Conservation (phyloP, 1,140 invertebrate genomes). For the Drosophila lini region DNA sequence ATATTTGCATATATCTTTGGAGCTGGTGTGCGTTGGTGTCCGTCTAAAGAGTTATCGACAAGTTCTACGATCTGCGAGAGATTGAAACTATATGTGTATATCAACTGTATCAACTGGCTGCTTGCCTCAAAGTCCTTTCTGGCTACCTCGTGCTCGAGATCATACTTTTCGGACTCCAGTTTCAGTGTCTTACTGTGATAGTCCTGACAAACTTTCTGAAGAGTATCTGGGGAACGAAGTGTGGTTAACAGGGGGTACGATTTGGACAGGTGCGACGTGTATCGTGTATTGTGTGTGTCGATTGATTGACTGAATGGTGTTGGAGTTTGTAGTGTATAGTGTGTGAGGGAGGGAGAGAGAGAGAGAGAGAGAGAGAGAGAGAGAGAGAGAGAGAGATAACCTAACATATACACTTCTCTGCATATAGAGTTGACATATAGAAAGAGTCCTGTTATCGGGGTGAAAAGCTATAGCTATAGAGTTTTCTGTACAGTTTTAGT, state of each 20-base stretch:
- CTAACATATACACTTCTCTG: conserved; percentile 10
- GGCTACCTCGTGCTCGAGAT: conserved; percentile 97
- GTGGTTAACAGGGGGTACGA: conserved; percentile 39
- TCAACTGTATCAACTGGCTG: conserved; percentile 24
- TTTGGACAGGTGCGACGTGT: conserved; percentile 16
- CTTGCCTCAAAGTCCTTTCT: conserved; percentile 96
- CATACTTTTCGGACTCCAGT: conserved; percentile 98
- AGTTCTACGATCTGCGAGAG: conserved; percentile 37
- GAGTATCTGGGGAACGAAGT: conserved; percentile 86
- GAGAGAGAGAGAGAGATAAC: background rate
- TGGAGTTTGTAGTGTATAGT: conserved; percentile 15
- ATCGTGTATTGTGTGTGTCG: conserved; percentile 2
- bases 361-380: too few species aligned
- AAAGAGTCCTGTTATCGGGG: conserved; percentile 42
- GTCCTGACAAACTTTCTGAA: conserved; percentile 93
- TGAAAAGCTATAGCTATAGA: conserved; percentile 33
- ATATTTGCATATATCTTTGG: conserved; percentile 77
- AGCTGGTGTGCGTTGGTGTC: conserved; percentile 29
- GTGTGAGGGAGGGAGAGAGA: conserved; percentile 4
- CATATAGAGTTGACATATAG: conserved; percentile 15
- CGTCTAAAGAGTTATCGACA: conserved; percentile 40
- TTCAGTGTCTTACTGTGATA: conserved; percentile 94
- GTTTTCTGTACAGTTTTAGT: conserved; percentile 58
- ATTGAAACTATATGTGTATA: conserved; percentile 22
- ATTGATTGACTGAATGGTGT: conserved; percentile 6